These are phyloP conservation scores for Oscheius sp. DNA, from an alignment of 2,888 invertebrate species.

Conservation along the genomic window DNA sequence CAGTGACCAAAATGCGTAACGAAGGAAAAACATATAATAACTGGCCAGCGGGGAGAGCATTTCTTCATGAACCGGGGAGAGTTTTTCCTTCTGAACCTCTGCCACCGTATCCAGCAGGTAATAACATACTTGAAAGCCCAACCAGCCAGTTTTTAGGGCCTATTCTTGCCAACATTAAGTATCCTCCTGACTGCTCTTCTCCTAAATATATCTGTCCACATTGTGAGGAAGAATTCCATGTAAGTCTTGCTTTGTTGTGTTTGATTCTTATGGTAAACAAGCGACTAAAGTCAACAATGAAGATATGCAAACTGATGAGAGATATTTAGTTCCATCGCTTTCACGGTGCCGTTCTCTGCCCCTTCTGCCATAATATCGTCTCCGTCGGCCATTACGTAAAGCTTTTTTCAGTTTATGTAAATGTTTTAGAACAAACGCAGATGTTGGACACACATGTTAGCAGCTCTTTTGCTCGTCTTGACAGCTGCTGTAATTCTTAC, in stretches of 20 bases:
- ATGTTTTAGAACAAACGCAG: slow-evolving; percentile 21
- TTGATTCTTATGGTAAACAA: background rate
- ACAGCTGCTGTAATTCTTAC: background rate
- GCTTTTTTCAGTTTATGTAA: no score
- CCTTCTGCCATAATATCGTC: slow-evolving; percentile 49
- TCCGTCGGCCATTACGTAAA: slow-evolving; percentile 53
- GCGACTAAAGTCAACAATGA: slow-evolving; percentile 3
- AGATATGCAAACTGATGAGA: background rate
- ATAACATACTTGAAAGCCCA: no score
- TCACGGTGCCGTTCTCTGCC: slow-evolving; percentile 48
- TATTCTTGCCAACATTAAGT: slow-evolving; percentile 48
- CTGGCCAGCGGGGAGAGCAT: slow-evolving; percentile 40
- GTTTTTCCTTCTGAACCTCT: slow-evolving; percentile 51
- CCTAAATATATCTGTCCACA: slow-evolving; percentile 51
- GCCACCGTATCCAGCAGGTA: slow-evolving; percentile 52
- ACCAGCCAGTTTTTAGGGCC: slow-evolving; percentile 46
- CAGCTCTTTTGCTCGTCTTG: slow-evolving; percentile 7
- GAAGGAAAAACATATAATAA: slow-evolving; percentile 33
- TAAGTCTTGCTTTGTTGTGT: background rate
- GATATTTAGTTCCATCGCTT: slow-evolving; percentile 41
- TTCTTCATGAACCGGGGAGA: slow-evolving; percentile 33
- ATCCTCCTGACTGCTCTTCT: slow-evolving; percentile 47
- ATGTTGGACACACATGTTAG: slow-evolving; percentile 18
- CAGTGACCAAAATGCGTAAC: background rate
- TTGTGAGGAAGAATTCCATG: slow-evolving; percentile 49